Conservation (phyloP, 2,113 vertebrate genomes). For the Myrmophylax atrothorax region DNA sequence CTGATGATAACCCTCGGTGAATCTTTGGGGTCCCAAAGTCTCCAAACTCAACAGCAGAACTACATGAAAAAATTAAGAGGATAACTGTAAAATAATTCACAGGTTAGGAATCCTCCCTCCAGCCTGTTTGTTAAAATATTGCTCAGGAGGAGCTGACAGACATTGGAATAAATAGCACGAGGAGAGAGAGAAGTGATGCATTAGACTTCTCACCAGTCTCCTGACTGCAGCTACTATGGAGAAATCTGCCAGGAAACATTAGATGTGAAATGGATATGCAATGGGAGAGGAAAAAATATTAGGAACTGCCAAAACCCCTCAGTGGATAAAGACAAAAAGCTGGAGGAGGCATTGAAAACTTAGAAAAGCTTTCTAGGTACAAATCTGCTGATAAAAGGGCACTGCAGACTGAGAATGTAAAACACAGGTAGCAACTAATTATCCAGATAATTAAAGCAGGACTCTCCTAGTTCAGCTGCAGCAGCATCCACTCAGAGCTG, state of each 20-base stretch:
- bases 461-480: not conserved
- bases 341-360: not conserved
- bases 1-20: not conserved
- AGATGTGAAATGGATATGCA: not conserved
- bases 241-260: conserved; percentile 1
- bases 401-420: not conserved
- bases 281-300: not conserved
- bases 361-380: not conserved
- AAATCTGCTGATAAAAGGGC: not conserved
- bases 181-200: conserved; percentile 6
- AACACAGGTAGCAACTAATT: not conserved
- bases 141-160: conserved; percentile 2
- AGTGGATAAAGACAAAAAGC: not conserved
- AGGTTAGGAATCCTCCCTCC: not conserved
- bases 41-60: not conserved
- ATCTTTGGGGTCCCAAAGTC: not conserved
- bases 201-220: conserved; percentile 3
- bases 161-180: not conserved
- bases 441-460: not conserved
- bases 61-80: not conserved
- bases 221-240: conserved; percentile 3
- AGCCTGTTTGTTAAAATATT: not conserved
- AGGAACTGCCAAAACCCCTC: not conserved
- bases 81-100: not conserved
- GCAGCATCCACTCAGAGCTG: not conserved